A percentile compares a stretch with the other conserved stretches of the same genome.
phyloP scores from a whole-genome alignment of 2,888 invertebrate genomes.

The Theodoxus fluviatilis region DNA sequence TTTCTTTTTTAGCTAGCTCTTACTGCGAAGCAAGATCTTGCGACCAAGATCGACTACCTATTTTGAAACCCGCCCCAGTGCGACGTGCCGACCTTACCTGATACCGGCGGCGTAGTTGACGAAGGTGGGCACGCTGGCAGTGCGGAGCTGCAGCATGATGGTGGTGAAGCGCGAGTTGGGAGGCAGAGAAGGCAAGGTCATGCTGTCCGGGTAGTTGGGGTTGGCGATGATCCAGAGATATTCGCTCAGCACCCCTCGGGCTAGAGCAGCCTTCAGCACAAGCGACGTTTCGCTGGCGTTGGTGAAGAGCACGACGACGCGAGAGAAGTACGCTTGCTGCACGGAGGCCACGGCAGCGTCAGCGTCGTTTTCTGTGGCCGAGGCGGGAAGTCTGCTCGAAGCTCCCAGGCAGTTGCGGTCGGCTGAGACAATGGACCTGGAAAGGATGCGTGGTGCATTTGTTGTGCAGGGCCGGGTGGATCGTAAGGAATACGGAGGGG shows the following conservation, averaged over 20 bases:
- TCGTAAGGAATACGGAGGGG: no score
- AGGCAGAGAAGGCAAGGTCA: neutral
- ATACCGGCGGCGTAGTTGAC: conserved; percentile 45
- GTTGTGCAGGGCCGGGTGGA: no score
- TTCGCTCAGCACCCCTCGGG: conserved; percentile 37
- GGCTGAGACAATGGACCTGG: no score
- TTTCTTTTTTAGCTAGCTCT: no score
- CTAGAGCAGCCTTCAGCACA: conserved; percentile 42
- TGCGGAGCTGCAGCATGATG: conserved; percentile 32
- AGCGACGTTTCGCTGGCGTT: conserved; percentile 20
- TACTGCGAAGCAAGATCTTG: no score
- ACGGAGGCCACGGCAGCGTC: conserved; percentile 36
- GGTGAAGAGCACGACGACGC: conserved; percentile 59
- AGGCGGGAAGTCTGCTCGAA: conserved; percentile 32
- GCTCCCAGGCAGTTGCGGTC: conserved; percentile 41
- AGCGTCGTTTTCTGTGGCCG: conserved; percentile 34
- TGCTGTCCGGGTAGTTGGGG: conserved; percentile 35
- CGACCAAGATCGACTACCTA: no score
- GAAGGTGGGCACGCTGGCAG: conserved; percentile 48
- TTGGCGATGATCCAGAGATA: conserved; percentile 52
- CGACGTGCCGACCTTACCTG: no score
- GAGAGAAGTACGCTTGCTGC: conserved; percentile 36
- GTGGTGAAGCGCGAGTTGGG: conserved; percentile 1
- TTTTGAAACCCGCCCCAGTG: no score
- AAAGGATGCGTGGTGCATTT: no score